Base-by-base conservation (phyloP, 2,888 invertebrate genomes). In the Xanthorhoe designata region DNA sequence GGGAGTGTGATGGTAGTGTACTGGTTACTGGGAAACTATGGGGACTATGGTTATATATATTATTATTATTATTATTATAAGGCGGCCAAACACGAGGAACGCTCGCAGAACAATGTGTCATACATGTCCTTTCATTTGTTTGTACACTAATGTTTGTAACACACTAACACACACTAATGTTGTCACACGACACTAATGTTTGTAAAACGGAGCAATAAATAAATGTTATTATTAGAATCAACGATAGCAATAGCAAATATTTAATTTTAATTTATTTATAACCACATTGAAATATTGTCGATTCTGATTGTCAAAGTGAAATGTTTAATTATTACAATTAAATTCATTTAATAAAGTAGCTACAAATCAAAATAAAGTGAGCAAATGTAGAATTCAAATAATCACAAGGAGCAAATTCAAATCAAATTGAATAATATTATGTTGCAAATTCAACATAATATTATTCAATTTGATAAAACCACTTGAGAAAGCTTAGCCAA, bases 81-180 rank as follows among this genome's bases (percentile, higher is more conserved):
- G 54, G 38, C 53, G 35, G 49, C 15, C 54, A 38, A n/a, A 38
- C 56, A 62, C 29, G 42, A 32, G 32, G 7, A 32, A 32, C 24
- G 7, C 32, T 32, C 7, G 7, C 4, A 32, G 32, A 32, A 32
- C 32, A 32, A 32, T 32, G 32, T 32, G 32, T 32, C 7, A 32
- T 7, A 6, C 32, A 6, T 32, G 7, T 7, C 32, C n/a, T n/a
- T 32, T 32, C 7, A 38, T 38, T 38, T 38, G 13, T 38, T 38
- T 38, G 32, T 32, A 32, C 32, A 3, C 32, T 2, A 32, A 32
- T 4, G n/a, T n/a, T n/a, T n/a, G n/a, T n/a, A n/a, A n/a, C n/a
- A n/a, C n/a, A n/a, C n/a, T n/a, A n/a, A n/a, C n/a, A n/a, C n/a
- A n/a, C n/a, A n/a, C n/a, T n/a, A n/a, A n/a, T n/a, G n/a, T n/a